Conservation (phyloP, 2,113 vertebrate species). For the Podarcis muralis region DNA sequence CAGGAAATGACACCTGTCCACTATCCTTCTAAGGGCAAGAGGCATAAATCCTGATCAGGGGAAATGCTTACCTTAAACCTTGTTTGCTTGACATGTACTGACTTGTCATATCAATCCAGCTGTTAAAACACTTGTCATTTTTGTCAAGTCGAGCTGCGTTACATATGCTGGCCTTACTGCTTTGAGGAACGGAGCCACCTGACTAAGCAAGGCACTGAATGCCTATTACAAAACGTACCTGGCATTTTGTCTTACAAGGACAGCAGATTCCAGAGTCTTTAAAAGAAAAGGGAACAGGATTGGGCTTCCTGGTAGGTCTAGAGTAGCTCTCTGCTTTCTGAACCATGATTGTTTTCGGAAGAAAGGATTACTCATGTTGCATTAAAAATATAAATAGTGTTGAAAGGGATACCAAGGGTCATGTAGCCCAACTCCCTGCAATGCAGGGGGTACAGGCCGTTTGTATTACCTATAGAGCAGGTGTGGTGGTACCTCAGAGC, state of each 20-base stretch:
- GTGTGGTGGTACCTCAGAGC: background rate
- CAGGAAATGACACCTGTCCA: constrained; percentile 64
- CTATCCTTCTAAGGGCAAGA: constrained; percentile 41
- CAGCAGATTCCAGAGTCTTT: background rate
- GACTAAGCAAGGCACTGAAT: constrained; percentile 11
- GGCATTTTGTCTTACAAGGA: background rate
- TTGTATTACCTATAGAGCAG: background rate
- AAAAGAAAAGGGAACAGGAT: background rate
- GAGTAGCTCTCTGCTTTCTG: background rate
- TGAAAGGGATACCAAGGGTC: too few species aligned
- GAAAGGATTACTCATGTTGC: background rate
- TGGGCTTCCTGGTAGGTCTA: background rate
- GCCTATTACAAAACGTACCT: constrained; percentile 22
- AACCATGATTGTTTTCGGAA: background rate
- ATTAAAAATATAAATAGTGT: background rate
- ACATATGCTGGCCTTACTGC: constrained; percentile 26
- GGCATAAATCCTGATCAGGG: constrained; percentile 22
- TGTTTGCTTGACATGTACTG: constrained; percentile 51
- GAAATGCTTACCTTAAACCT: constrained; percentile 25
- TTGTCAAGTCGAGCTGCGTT: constrained; percentile 19
- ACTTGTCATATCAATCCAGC: constrained; percentile 40
- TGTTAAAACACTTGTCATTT: constrained; percentile 43
- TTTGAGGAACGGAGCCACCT: constrained; percentile 14
- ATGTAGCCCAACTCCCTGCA: too few species aligned
- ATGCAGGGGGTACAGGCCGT: background rate